Evolutionary conservation across 2,113 vertebrate genomes (phyloP).

Genomic region (Catharus minimus): DNA sequence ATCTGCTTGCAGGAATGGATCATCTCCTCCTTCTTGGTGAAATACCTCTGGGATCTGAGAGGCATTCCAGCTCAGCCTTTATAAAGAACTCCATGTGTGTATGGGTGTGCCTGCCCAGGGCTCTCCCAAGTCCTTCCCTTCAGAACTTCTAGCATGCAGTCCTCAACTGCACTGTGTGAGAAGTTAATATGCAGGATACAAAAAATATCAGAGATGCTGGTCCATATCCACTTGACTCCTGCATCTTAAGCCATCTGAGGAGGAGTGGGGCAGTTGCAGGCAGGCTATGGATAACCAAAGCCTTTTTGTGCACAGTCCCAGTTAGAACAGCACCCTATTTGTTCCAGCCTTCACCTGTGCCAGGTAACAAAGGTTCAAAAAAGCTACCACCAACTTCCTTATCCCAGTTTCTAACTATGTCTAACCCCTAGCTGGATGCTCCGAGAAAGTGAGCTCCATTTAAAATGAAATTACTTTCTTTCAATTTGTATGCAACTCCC

Average conservation of each 20-base stretch:
- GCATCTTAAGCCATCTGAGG: background rate
- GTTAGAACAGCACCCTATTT: background rate
- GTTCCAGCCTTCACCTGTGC: background rate
- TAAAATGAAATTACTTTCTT: background rate
- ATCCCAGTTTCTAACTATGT: background rate
- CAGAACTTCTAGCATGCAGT: background rate
- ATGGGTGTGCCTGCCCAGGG: background rate
- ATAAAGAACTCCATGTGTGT: background rate
- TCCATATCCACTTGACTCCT: background rate
- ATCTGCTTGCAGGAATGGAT: background rate
- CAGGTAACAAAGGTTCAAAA: background rate
- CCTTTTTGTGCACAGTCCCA: background rate
- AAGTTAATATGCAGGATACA: background rate
- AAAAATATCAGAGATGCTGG: background rate
- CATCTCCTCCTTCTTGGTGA: background rate
- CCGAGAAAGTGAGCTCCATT: background rate
- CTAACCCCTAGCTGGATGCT: background rate
- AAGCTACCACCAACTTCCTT: background rate
- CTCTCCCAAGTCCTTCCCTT: background rate
- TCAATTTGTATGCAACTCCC: background rate
- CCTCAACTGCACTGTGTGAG: background rate
- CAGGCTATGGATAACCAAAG: background rate
- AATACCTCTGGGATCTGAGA: background rate
- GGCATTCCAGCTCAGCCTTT: background rate
- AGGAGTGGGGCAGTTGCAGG: rapidly evolving